Base-by-base conservation (phyloP, 1,140 invertebrate species). In the Drosophila novamexicana region DNA sequence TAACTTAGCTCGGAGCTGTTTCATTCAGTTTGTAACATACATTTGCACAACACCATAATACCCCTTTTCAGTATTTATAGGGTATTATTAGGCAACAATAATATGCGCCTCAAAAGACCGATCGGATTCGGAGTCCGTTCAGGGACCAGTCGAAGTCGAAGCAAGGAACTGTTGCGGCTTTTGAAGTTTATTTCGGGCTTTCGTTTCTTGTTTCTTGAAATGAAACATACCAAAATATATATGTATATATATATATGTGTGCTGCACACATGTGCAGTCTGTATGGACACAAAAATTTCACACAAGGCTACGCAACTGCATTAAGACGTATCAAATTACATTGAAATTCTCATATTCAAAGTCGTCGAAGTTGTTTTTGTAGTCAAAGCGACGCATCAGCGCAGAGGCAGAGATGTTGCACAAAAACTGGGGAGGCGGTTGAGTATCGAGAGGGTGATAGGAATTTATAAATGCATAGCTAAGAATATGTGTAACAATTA, bases 341-440 rank as follows among this genome's bases (percentile, higher is more conserved):
- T 79, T 77, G 72, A 83, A 83, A 75, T 83, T 79, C 78, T 86
- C 70, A 70, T 78, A 86, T 81, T 86, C 57, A 73, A 81, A 67
- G 56, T 76, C 74, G 73, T 49, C 56, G 37, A 47, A 16, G 50
- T 65, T 39, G 45, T 44, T 56, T 16, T 56, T 49, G 47, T n/a
- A 54, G 52, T 22, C 22, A 29, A 29, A 29, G 22, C 22, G 22
- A 29, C 22, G 22, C 22, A 9, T 37, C 34, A 3, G 1, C 9
- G 0, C 53, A 78, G 69, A 32, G 75, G 64, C 54, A 29, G 22
- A 5, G 22, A 0, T 29, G 63, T 68, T 4, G 34, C 1, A 22
- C 7, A 14, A 12, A 47, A 12, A 29, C 6, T 5, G 22, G 22
- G 22, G 5, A 5, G 22, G 36, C 39, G 16, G 44, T 14, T n/a